Percentiles rank a stretch among this genome's conserved stretches.
Evolutionary conservation across 2,797 vertebrate species (phyloP).

Genomic region (Phoebastria nigripes): DNA sequence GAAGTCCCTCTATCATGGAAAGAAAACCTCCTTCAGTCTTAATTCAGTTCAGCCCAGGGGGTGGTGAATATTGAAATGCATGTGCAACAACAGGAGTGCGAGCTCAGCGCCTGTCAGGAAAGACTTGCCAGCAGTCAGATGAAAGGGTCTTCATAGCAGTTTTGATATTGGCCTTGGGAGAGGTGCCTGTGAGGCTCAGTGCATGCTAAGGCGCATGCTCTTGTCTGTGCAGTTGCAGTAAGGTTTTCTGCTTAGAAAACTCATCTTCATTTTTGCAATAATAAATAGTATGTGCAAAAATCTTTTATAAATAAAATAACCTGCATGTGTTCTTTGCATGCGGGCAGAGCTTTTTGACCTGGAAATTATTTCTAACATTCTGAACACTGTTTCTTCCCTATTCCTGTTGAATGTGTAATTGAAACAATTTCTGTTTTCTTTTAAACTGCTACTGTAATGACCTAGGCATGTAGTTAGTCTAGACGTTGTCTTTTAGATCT

Average conservation of each 20-base stretch:
- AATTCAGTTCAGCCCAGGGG: background rate
- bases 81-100: background rate
- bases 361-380: background rate
- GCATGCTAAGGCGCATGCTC: accelerated
- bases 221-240: background rate
- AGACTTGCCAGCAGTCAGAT: background rate
- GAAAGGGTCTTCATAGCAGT: background rate
- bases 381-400: background rate
- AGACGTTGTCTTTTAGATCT: background rate
- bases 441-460: background rate
- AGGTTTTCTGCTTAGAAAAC: background rate
- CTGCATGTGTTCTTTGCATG: background rate
- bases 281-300: background rate
- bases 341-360: background rate
- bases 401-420: background rate
- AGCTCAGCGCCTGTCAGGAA: background rate
- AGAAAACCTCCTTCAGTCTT: background rate
- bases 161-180: background rate
- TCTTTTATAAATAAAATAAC: background rate
- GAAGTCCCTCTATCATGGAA: background rate
- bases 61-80: background rate
- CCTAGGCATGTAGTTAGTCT: background rate
- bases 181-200: background rate
- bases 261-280: background rate
- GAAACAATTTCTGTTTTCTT: background rate